phyloP scores from a whole-genome alignment of 2,888 invertebrate species.

The Petrophora chlorosata region DNA sequence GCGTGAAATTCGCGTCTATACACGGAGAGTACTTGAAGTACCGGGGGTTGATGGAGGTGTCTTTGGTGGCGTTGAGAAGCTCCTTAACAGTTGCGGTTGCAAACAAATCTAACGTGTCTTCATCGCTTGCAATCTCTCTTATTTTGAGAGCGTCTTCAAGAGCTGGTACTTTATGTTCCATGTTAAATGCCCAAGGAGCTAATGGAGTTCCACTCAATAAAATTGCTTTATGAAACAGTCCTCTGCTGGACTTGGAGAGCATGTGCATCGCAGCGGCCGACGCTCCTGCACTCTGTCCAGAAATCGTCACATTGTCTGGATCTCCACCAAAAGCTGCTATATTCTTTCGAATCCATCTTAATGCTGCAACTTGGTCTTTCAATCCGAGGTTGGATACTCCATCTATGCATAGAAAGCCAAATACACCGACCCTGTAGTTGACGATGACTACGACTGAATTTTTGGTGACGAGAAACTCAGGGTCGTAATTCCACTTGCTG shows the following conservation, averaged over 20 bases:
- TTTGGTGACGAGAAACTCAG: slow-evolving; percentile 68
- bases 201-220: slow-evolving; percentile 67
- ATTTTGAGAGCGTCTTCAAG: slow-evolving; percentile 64
- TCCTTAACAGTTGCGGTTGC: slow-evolving; percentile 49
- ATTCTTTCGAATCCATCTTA: slow-evolving; percentile 70
- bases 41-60: slow-evolving; percentile 59
- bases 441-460: slow-evolving; percentile 62
- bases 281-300: slow-evolving; percentile 74
- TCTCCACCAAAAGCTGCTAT: slow-evolving; percentile 73
- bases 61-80: slow-evolving; percentile 54
- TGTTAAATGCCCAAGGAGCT: slow-evolving; percentile 70
- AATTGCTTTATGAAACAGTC: slow-evolving; percentile 71
- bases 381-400: slow-evolving; percentile 69
- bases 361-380: slow-evolving; percentile 71
- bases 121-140: slow-evolving; percentile 40
- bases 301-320: slow-evolving; percentile 71
- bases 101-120: slow-evolving; percentile 56
- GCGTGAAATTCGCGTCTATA: slow-evolving; percentile 56
- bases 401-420: slow-evolving; percentile 71
- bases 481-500: slow-evolving; percentile 69
- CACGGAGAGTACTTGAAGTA: slow-evolving; percentile 74
- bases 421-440: slow-evolving; percentile 69
- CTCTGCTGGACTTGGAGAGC: slow-evolving; percentile 59
- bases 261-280: slow-evolving; percentile 68
- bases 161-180: slow-evolving; percentile 53